These are phyloP conservation scores for Calameuta filiformis DNA, from an alignment of 2,888 invertebrate species.

Conservation along the genomic window DNA sequence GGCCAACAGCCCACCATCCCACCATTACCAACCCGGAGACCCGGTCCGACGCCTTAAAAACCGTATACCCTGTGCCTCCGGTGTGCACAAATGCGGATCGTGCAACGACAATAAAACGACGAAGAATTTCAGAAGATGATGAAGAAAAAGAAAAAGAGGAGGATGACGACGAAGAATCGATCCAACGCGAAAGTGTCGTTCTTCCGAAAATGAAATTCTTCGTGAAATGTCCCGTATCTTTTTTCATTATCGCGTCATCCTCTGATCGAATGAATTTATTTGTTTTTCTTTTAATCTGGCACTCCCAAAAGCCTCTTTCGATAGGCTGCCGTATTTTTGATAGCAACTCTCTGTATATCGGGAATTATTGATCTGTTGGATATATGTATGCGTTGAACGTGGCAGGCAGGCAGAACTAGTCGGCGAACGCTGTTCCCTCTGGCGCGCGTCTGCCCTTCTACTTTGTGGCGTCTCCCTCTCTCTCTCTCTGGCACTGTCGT, in stretches of 20 bases:
- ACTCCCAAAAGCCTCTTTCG: background rate
- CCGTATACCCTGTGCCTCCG: background rate
- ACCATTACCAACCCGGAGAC: background rate
- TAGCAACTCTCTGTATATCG: slow-evolving; percentile 32
- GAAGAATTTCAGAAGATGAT: background rate
- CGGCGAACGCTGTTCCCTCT: slow-evolving; percentile 55
- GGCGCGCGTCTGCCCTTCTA: slow-evolving; percentile 59
- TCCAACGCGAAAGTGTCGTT: background rate
- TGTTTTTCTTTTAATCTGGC: background rate
- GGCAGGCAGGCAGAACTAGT: slow-evolving; percentile 37
- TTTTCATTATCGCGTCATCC: background rate
- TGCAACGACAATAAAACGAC: background rate
- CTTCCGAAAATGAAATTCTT: background rate
- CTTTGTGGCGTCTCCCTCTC: slow-evolving; percentile 3
- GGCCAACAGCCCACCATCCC: background rate
- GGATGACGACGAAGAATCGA: background rate
- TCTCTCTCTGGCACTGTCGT: slow-evolving; percentile 6
- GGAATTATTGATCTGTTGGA: slow-evolving; percentile 57
- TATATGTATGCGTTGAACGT: slow-evolving; percentile 32
- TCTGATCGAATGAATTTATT: background rate
- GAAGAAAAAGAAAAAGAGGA: background rate
- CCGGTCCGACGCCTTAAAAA: background rate
- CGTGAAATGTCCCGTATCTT: background rate
- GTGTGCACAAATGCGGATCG: background rate
- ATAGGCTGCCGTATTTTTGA: background rate